These are phyloP conservation scores for Synergus laeviventris DNA, from an alignment of 2,888 invertebrate species.

Conservation along the genomic window DNA sequence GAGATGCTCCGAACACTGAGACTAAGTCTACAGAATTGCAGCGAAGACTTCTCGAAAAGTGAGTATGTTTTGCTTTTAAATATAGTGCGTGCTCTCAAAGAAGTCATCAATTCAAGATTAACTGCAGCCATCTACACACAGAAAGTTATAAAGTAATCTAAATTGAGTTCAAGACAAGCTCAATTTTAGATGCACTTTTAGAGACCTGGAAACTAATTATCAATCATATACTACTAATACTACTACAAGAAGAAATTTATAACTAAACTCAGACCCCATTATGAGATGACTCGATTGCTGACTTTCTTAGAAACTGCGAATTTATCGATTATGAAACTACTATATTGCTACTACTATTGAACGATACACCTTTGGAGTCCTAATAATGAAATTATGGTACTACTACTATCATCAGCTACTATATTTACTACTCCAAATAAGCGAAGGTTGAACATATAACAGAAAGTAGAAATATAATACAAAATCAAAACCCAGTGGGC, in stretches of 20 bases:
- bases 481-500: too few relatives aligned
- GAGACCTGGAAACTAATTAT: background rate
- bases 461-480: background rate
- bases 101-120: background rate
- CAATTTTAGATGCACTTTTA: background rate
- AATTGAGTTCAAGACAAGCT: too few relatives aligned
- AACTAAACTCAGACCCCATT: too few relatives aligned
- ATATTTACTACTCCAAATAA: background rate
- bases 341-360: too few relatives aligned
- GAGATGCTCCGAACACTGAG: conserved; percentile 64
- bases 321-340: too few relatives aligned
- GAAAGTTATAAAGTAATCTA: background rate
- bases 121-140: background rate
- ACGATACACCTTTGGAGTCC: too few relatives aligned
- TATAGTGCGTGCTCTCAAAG: background rate
- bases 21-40: conserved; percentile 58
- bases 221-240: background rate
- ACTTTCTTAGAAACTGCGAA: too few relatives aligned
- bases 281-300: too few relatives aligned
- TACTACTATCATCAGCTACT: too few relatives aligned
- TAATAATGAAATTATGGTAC: too few relatives aligned
- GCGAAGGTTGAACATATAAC: background rate
- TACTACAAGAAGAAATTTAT: too few relatives aligned
- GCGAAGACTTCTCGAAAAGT: conserved; percentile 45
- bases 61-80: conserved; percentile 22